Base-by-base conservation (phyloP, 1,140 invertebrate genomes). In the Reticulitermes speratus region DNA sequence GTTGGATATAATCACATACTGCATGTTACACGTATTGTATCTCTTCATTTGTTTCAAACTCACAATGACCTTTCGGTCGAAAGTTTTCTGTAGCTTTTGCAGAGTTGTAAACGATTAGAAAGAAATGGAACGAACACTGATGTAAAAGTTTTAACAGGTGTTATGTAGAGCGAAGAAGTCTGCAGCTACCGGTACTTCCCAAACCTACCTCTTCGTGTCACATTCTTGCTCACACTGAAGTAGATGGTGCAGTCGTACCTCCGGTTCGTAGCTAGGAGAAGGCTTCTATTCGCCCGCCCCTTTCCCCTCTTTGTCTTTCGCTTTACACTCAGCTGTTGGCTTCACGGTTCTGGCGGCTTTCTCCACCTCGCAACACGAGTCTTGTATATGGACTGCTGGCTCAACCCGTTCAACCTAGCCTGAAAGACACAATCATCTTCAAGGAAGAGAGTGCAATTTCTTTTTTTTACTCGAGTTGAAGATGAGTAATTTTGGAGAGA, bases 301-400 rank as follows among this genome's bases (percentile, higher is more conserved):
- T 38, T 38, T 5, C 38, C 38, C 38, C 65, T 30, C 21, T 65
- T 7, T 65, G 1, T 65, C 59, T n/a, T n/a, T 65, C 65, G 3
- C 65, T 75, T 16, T 75, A n/a, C 65, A 75, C 65, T 75, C 65
- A 75, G 65, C 65, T 75, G 65, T 75, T 75, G 25, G 25, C 65
- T 75, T 5, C 65, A 75, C 65, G 65, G n/a, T 30, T n/a, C 8
- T 75, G 65, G 11, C 11, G 25, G 65, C 65, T 75, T 75, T 75
- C 65, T 75, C 65, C n/a, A 14, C 65, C 65, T 75, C n/a, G 65
- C n/a, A 75, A 75, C n/a, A 30, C 65, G 2, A 25, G n/a, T 30
- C 65, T 14, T 0, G 5, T 30, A 75, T 75, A 75, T 25, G 65
- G 65, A 25, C 65, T 75, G 14, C 65, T 2, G 65, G 65, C 25